Base-by-base conservation (phyloP, 30 jellyfish, hydroid and myxozoan genomes). In the Turritopsis rubra region DNA sequence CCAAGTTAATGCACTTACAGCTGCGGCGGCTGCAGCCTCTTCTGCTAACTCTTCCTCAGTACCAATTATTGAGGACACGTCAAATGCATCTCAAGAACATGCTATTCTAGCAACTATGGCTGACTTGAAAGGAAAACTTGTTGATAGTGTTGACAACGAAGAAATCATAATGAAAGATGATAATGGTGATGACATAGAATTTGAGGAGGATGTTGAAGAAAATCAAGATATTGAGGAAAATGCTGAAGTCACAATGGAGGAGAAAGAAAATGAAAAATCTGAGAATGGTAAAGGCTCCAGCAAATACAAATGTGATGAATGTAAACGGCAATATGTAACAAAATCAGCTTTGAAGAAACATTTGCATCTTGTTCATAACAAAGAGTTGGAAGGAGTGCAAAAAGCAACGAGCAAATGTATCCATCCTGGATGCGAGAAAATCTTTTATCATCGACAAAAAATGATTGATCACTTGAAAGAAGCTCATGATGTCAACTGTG, bases 371-470 rank as follows among this genome's bases (percentile, higher is more conserved):
- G 81, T 80, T 65, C 87, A 80, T 52, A 24, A 41, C 27, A 80
- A 80, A 80, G 87, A 53, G 78, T 7, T 74, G 82, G 78, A 28
- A 21, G 52, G 52, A 5, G 28, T 80, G 8, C 87, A 80, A 80
- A 80, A 80, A 29, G 87, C 87, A 24, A 53, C 87, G 28, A 85
- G 75, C n/a, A 85, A 70, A 76, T 85, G 92, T 54, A 85, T 85
- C 26, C 83, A 85, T 54, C 92, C 90, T 8, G 83, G 73, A 24
- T 85, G 92, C 41, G 71, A 75, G 8, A 52, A 85, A 66, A 75
- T 52, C 7, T 75, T 85, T 31, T 85, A 75, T 65, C 92, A 85
- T 85, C 90, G 85, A 27, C 82, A 85, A 28, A 85, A 85, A 31
- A 65, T 85, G 84, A 75, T 85, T 53, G 90, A 85, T 28, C 90